Percentiles rank a stretch among this genome's conserved stretches.
Conservation (phyloP, 2,888 invertebrate genomes). For the Ochlodes sylvanus region DNA sequence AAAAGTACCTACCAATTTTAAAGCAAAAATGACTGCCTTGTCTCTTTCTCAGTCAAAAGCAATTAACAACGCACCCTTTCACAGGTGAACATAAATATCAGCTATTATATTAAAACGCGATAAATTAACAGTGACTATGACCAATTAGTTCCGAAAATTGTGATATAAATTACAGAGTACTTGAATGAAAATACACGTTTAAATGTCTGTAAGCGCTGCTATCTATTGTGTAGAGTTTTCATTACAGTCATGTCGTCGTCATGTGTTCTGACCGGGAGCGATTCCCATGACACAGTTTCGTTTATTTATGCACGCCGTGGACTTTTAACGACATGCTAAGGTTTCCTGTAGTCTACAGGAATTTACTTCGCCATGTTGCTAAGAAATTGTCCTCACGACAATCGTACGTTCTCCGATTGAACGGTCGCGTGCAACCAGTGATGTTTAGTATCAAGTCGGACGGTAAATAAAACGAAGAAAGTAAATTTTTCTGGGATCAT, state of each 20-base stretch:
- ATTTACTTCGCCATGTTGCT: background rate
- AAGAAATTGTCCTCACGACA: background rate
- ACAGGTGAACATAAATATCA: slow-evolving; percentile 5
- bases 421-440: too few relatives aligned
- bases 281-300: slow-evolving; percentile 31
- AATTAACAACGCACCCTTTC: background rate
- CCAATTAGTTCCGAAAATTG: slow-evolving; percentile 6
- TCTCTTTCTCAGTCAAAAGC: background rate
- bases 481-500: too few relatives aligned
- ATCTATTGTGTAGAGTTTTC: slow-evolving; percentile 19
- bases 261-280: slow-evolving; percentile 30
- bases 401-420: background rate
- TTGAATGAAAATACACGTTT: slow-evolving; percentile 12
- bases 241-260: slow-evolving; percentile 22
- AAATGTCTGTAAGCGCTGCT: background rate
- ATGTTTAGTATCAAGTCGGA: too few relatives aligned
- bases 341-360: background rate
- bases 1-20: background rate
- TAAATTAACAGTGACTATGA: slow-evolving; percentile 3
- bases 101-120: background rate
- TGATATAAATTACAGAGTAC: slow-evolving; percentile 6
- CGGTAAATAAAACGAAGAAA: too few relatives aligned
- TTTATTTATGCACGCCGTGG: slow-evolving; percentile 36
- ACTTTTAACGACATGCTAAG: slow-evolving; percentile 6
- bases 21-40: background rate